Percentiles rank a stretch among this genome's conserved stretches.
Evolutionary conservation across 2,888 invertebrate species (phyloP).

Genomic region (Dioctria linearis): DNA sequence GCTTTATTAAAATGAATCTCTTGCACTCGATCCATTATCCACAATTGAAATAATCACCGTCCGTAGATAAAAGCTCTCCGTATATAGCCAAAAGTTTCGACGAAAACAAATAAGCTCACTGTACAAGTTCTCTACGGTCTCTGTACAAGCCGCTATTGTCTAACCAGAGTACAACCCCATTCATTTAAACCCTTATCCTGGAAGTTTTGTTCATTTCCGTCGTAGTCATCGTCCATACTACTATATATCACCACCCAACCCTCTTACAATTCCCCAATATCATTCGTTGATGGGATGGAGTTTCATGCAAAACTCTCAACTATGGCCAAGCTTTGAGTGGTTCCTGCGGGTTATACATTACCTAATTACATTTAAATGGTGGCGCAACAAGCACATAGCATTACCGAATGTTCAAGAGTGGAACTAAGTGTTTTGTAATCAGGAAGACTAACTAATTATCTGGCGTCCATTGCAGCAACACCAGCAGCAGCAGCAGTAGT

Average conservation of each 20-base stretch:
- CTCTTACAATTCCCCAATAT: background rate
- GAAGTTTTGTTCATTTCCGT: conserved; percentile 56
- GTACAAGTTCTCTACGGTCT: conserved; percentile 25
- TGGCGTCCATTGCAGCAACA: conserved; percentile 23
- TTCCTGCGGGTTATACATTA: conserved; percentile 56
- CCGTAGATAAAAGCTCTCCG: conserved; percentile 44
- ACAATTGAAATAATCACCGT: conserved; percentile 55
- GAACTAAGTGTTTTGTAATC: conserved; percentile 57
- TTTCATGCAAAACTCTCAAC: conserved; percentile 11
- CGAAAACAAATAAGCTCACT: conserved; percentile 54
- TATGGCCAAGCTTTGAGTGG: conserved; percentile 25
- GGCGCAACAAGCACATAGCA: conserved; percentile 61
- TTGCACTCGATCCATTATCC: conserved; percentile 56
- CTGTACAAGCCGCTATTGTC: conserved; percentile 39
- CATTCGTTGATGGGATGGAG: background rate
- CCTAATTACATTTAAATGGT: conserved; percentile 63
- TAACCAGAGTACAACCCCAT: conserved; percentile 49
- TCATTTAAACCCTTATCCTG: conserved; percentile 55
- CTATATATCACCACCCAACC: background rate
- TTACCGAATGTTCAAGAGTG: conserved; percentile 29
- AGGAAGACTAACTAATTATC: conserved; percentile 53
- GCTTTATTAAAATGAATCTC: conserved; percentile 54
- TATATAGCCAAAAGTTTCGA: conserved; percentile 39
- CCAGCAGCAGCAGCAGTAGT: background rate
- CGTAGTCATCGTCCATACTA: background rate